Conservation (phyloP, 2,113 vertebrate genomes). For the Oenanthe melanoleuca region DNA sequence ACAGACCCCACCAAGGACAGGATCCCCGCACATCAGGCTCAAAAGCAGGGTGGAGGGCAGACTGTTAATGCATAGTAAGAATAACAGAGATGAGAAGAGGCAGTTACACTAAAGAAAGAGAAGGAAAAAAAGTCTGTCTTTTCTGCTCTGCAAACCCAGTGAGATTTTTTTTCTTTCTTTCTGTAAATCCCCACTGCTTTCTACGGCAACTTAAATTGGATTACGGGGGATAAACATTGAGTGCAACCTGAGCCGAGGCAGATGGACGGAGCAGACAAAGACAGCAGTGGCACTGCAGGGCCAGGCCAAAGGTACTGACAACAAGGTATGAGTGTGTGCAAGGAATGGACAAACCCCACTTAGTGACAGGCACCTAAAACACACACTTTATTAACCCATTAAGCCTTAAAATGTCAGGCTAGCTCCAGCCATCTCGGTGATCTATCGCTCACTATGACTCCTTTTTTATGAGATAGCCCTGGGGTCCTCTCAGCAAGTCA, state of each 20-base stretch:
- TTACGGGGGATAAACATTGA: slow-evolving; percentile 58
- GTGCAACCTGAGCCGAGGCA: slow-evolving; percentile 69
- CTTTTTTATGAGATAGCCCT: slow-evolving; percentile 58
- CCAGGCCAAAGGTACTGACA: slow-evolving; percentile 55
- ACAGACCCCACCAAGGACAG: not conserved
- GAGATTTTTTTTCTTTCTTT: slow-evolving; percentile 27
- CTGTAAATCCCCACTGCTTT: slow-evolving; percentile 49
- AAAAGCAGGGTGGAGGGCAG: not conserved
- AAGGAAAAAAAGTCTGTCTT: not conserved
- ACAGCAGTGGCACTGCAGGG: not conserved
- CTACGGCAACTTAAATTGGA: slow-evolving; percentile 66
- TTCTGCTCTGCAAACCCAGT: slow-evolving; percentile 17
- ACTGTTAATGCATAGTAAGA: not conserved
- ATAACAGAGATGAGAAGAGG: not conserved
- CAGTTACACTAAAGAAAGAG: not conserved
- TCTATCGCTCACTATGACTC: slow-evolving; percentile 39
- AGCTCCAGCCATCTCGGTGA: slow-evolving; percentile 28
- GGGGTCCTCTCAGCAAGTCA: slow-evolving; percentile 39
- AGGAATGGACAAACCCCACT: slow-evolving; percentile 42
- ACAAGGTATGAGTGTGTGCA: slow-evolving; percentile 28
- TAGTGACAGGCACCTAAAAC: slow-evolving; percentile 38
- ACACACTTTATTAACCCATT: slow-evolving; percentile 65
- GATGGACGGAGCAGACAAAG: slow-evolving; percentile 60
- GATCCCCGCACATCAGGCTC: not conserved
- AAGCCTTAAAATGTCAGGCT: slow-evolving; percentile 48